Evolutionary conservation across 2,113 vertebrate species (phyloP).

Genomic region (Antennarius striatus): DNA sequence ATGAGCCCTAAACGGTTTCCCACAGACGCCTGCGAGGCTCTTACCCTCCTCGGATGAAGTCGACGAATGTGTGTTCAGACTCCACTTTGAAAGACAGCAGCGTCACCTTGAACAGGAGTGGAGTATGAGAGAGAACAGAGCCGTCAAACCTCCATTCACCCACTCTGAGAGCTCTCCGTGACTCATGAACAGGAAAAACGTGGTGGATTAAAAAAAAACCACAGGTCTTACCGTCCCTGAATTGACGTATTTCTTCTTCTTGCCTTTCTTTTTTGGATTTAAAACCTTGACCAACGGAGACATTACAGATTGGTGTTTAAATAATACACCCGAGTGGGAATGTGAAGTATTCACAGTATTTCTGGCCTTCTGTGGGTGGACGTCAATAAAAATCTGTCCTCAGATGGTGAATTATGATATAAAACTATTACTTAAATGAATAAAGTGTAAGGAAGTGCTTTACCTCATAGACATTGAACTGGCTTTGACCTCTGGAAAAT

Average conservation of each 20-base stretch:
- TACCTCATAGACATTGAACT: slow-evolving; percentile 97
- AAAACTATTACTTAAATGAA: slow-evolving; percentile 16
- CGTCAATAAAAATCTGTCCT: neutral
- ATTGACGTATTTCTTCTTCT: slow-evolving; percentile 97
- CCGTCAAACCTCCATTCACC: too few relatives aligned
- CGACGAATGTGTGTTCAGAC: slow-evolving; percentile 92
- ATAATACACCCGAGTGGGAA: neutral
- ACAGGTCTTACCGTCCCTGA: slow-evolving; percentile 89
- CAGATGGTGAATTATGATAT: slow-evolving; percentile 6
- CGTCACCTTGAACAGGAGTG: slow-evolving; percentile 82
- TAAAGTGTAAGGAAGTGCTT: slow-evolving; percentile 6
- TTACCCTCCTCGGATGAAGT: slow-evolving; percentile 96
- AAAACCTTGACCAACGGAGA: slow-evolving; percentile 81
- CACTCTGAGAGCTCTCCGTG: too few relatives aligned
- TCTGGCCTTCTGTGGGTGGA: neutral
- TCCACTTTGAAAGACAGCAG: slow-evolving; percentile 93
- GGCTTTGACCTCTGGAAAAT: slow-evolving; percentile 91
- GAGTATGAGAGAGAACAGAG: neutral
- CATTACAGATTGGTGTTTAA: slow-evolving; percentile 3
- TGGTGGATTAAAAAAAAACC: neutral
- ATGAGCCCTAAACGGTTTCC: neutral
- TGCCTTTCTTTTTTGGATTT: slow-evolving; percentile 96
- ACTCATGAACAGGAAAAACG: neutral
- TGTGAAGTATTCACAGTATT: neutral
- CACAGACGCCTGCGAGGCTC: slow-evolving; percentile 41